Evolutionary conservation across 2,888 invertebrate species (phyloP).

Genomic region (Yponomeuta sedellus): DNA sequence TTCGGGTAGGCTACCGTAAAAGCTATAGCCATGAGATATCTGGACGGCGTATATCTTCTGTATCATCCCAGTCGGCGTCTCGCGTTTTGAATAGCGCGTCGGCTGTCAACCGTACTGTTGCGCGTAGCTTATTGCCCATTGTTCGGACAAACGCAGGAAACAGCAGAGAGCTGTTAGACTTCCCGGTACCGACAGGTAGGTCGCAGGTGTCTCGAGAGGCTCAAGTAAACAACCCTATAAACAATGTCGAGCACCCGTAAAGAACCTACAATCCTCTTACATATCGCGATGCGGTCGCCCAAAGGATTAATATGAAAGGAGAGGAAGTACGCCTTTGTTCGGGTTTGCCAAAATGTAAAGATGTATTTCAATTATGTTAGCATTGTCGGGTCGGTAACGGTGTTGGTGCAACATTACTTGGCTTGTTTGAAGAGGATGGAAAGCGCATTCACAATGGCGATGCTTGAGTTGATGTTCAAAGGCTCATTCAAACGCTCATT

Average conservation of each 20-base stretch:
- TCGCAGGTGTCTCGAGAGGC: conserved; percentile 55
- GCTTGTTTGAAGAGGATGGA: conserved; percentile 25
- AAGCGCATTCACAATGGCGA: not conserved
- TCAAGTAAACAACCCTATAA: conserved; percentile 46
- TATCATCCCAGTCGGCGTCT: not conserved
- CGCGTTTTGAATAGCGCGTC: conserved; percentile 52
- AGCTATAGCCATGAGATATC: no score
- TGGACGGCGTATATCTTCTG: not conserved
- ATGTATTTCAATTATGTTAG: conserved; percentile 49
- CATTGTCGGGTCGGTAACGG: conserved; percentile 21
- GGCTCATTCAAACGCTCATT: not conserved
- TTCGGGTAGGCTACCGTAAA: no score
- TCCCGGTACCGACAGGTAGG: conserved; percentile 64
- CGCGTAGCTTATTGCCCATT: conserved; percentile 62
- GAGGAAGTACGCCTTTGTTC: conserved; percentile 51
- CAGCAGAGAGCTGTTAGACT: conserved; percentile 61
- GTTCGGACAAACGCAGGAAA: conserved; percentile 72
- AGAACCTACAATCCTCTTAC: conserved; percentile 19
- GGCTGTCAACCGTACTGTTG: conserved; percentile 38
- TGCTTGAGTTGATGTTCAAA: not conserved
- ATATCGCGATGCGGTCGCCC: conserved; percentile 39
- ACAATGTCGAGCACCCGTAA: conserved; percentile 44
- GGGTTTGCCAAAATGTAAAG: conserved; percentile 53
- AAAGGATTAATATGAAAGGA: conserved; percentile 44
- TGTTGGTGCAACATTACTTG: conserved; percentile 47